Base-by-base conservation (phyloP, 2,113 vertebrate genomes). In the Empidonax alnorum region DNA sequence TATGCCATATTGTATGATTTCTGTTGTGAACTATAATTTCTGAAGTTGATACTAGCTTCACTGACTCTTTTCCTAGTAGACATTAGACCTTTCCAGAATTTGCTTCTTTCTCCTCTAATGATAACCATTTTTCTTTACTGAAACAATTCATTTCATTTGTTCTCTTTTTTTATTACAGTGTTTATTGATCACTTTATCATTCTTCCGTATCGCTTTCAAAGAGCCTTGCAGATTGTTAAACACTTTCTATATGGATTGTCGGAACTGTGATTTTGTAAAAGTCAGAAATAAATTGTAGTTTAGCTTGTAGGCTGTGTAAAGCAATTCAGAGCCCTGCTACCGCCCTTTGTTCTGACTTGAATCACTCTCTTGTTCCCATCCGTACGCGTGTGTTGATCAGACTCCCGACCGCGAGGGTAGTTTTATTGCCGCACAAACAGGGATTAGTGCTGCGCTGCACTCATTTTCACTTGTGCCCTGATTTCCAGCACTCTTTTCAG, bases 341-440 rank as follows among this genome's bases (percentile, higher is more conserved):
- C 4, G 2, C 13, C 53, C 90, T 96, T 96, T 96, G 87, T 93
- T 91, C 87, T 86, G 82, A 17, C 75, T 59, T 94, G 90, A 96
- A 90, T 96, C 96, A 31, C 9, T 68, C 87, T 63, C 74, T 93
- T 95, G 87, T 95, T 93, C 53, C 84, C 31, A 19, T 23, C 30
- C 0, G 1, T 55, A 71, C 41, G 17, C 22, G 25, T 73, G 79
- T 92, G 93, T 93, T 91, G 91, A 83, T 88, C 91, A 83, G 90
- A n/a, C 92, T 85, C 46, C 95, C 94, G 6, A 9, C 95, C 3
- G 71, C 1, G 74, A 76, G 84, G 84, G 71, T 25, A 21, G 58
- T 93, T 91, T 88, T 65, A 93, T 68, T 90, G 94, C 95, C 0
- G 31, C 87, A 71, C 87, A 88, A 95, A 85, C 87, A 91, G 82